phyloP scores from a whole-genome alignment of 2,113 vertebrate species.

The Indri indri region DNA sequence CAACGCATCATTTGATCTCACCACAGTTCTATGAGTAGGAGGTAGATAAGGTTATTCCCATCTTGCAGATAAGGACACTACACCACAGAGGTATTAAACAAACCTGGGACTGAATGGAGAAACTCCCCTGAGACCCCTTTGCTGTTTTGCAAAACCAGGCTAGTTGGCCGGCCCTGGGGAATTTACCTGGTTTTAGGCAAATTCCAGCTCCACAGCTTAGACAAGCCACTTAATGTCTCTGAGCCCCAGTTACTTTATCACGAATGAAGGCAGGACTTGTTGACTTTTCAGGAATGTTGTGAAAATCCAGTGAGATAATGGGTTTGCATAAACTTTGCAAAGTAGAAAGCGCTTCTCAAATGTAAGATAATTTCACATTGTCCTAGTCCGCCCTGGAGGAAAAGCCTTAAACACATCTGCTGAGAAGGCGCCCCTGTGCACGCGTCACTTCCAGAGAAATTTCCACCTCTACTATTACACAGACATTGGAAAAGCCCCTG shows the following conservation, averaged over 20 bases:
- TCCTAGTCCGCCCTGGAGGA: no score
- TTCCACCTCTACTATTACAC: fast-evolving
- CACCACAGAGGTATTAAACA: neutral
- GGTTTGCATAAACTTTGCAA: neutral
- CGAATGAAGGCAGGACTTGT: neutral
- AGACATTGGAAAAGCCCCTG: neutral
- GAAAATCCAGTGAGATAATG: neutral
- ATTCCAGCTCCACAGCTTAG: neutral
- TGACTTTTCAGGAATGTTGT: constrained; percentile 37
- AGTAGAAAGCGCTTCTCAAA: neutral
- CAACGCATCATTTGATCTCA: neutral
- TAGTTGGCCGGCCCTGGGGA: neutral
- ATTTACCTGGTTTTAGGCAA: constrained; percentile 33
- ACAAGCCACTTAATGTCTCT: neutral
- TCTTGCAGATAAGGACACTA: neutral
- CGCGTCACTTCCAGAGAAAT: neutral
- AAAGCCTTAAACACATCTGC: neutral
- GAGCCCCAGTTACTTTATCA: constrained; percentile 41
- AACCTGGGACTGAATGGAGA: neutral
- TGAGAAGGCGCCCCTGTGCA: neutral
- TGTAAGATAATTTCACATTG: neutral
- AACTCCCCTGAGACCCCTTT: neutral
- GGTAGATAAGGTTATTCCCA: neutral
- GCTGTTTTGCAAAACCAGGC: neutral
- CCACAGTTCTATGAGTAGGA: neutral